A percentile compares a stretch with the other conserved stretches of the same genome.
Conservation (phyloP, 2,113 vertebrate genomes). For the Grammomys surdaster region DNA sequence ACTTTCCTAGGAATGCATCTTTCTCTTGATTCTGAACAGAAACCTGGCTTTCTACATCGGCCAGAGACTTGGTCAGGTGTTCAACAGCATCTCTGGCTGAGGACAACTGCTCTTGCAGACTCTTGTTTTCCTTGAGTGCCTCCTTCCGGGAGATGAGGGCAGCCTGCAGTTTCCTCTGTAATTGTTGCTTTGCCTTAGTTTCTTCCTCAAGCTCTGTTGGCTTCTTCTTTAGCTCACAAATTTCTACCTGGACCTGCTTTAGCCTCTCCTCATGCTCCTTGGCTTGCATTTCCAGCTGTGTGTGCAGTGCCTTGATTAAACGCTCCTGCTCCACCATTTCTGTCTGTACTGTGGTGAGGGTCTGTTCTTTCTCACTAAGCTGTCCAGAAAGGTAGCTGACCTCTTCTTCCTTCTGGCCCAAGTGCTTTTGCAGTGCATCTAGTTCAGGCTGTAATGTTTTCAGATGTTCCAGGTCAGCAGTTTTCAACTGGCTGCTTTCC, state of each 20-base stretch:
- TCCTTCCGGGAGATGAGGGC: slow-evolving; percentile 98
- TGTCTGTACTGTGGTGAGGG: slow-evolving; percentile 87
- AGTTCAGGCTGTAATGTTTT: slow-evolving; percentile 87
- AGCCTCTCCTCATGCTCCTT: slow-evolving; percentile 87
- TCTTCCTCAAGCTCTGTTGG: slow-evolving; percentile 87
- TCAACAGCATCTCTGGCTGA: slow-evolving; percentile 82
- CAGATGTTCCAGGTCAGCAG: slow-evolving; percentile 72
- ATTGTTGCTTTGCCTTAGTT: slow-evolving; percentile 88
- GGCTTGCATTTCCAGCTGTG: slow-evolving; percentile 87
- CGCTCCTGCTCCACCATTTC: slow-evolving; percentile 91
- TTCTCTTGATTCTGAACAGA: slow-evolving; percentile 82
- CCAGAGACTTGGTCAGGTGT: slow-evolving; percentile 86
- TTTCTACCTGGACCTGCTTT: slow-evolving; percentile 88
- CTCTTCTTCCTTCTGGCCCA: slow-evolving; percentile 89
- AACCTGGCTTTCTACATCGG: slow-evolving; percentile 86
- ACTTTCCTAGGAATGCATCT: slow-evolving; percentile 82
- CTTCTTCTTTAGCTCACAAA: slow-evolving; percentile 87
- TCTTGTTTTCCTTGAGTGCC: slow-evolving; percentile 92
- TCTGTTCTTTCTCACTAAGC: slow-evolving; percentile 88
- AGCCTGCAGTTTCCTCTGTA: slow-evolving; percentile 97
- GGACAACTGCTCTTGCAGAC: slow-evolving; percentile 90
- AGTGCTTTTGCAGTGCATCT: slow-evolving; percentile 87
- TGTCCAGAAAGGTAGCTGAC: slow-evolving; percentile 88
- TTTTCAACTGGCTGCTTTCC: slow-evolving; percentile 83
- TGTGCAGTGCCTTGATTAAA: slow-evolving; percentile 87